These are phyloP conservation scores for Elephas maximus DNA, from an alignment of 2,113 vertebrate species.

Conservation along the genomic window DNA sequence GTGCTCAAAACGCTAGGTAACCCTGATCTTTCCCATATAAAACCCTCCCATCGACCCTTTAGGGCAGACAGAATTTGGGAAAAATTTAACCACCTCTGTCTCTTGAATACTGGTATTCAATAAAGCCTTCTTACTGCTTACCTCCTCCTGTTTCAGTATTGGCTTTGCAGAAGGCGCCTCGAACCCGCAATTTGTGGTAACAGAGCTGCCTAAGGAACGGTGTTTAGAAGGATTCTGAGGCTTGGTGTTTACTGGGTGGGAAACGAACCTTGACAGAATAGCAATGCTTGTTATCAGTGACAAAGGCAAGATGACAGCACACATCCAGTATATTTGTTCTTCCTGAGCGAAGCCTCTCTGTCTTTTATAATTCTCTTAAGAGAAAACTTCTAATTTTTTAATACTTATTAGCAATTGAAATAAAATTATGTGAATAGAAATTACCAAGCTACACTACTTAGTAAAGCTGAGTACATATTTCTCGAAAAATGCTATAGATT, in stretches of 20 bases:
- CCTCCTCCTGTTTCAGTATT: no score
- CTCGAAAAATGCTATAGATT: slow-evolving; percentile 47
- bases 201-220: no score
- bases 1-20: no score
- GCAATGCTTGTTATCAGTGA: not conserved
- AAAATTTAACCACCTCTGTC: no score
- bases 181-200: no score
- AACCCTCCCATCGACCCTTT: no score
- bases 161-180: no score
- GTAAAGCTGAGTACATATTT: slow-evolving; percentile 53
- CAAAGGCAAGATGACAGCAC: not conserved
- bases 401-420: not conserved
- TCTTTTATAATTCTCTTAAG: slow-evolving; percentile 13
- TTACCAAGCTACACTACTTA: slow-evolving; percentile 35
- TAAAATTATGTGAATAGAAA: not conserved
- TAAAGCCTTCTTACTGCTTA: no score
- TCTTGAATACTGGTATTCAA: no score
- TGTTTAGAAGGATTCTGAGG: not conserved
- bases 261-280: not conserved
- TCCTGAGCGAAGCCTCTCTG: not conserved
- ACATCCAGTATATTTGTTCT: not conserved
- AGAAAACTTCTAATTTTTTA: slow-evolving; percentile 34
- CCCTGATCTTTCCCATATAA: no score
- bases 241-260: not conserved
- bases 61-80: no score